Evolutionary conservation across 2,888 invertebrate genomes (phyloP).

Genomic region (Hyles lineata): DNA sequence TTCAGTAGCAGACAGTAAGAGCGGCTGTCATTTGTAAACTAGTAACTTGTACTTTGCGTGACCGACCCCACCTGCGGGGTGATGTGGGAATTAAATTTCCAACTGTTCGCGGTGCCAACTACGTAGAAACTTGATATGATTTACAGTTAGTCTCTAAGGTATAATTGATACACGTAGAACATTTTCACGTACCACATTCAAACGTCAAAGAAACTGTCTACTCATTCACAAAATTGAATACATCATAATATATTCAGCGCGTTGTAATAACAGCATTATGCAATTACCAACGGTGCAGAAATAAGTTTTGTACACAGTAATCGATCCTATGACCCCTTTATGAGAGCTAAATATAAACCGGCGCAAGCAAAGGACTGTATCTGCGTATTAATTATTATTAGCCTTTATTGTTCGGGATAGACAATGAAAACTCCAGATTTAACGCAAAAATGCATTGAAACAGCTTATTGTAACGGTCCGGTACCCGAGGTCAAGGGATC

Average conservation of each 20-base stretch:
- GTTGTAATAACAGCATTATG: background rate
- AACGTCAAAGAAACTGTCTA: background rate
- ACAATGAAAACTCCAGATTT: background rate
- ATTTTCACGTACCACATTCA: background rate
- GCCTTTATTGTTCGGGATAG: slow-evolving; percentile 9
- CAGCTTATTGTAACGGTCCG: slow-evolving; percentile 1
- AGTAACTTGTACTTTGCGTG: slow-evolving; percentile 9
- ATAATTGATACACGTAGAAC: background rate
- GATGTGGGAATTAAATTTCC: slow-evolving; percentile 17
- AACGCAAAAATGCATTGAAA: background rate
- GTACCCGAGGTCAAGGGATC: slow-evolving; percentile 10
- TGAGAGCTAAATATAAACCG: slow-evolving; percentile 21
- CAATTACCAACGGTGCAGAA: slow-evolving; percentile 20
- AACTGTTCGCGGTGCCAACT: slow-evolving; percentile 8
- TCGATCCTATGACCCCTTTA: slow-evolving; percentile 25
- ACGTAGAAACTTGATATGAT: slow-evolving; percentile 13
- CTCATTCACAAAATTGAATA: background rate
- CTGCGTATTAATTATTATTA: slow-evolving; percentile 23
- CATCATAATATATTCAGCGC: background rate
- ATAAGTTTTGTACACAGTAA: slow-evolving; percentile 22
- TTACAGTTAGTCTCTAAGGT: slow-evolving; percentile 13
- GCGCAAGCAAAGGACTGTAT: slow-evolving; percentile 7
- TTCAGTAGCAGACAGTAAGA: background rate
- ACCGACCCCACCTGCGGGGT: slow-evolving; percentile 11
- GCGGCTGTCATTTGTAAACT: slow-evolving; percentile 12